phyloP scores from a whole-genome alignment of 2,113 vertebrate genomes.

The Choloepus hoffmanni region DNA sequence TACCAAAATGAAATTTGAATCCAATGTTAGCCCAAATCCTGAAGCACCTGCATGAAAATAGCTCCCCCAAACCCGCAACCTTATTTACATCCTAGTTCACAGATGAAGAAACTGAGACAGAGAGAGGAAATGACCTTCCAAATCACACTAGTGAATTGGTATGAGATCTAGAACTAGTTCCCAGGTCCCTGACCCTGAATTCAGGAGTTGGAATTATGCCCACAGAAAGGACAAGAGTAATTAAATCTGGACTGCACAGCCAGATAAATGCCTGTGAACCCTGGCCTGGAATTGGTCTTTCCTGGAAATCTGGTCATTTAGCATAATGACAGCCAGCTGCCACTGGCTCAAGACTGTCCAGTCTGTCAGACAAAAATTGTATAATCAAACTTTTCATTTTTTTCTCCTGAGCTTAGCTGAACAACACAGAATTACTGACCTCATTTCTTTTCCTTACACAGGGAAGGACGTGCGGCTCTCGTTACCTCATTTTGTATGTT shows the following conservation, averaged over 20 bases:
- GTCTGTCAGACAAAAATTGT: neutral
- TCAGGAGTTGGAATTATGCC: neutral
- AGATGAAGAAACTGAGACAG: slow-evolving; percentile 18
- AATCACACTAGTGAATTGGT: neutral
- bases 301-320: neutral
- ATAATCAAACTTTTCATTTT: neutral
- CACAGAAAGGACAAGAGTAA: neutral
- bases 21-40: neutral
- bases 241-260: neutral
- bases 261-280: neutral
- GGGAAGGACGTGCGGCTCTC: slow-evolving; percentile 90
- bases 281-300: neutral
- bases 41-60: slow-evolving; percentile 2
- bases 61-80: neutral
- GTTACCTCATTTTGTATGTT: slow-evolving; percentile 91
- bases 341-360: neutral
- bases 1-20: slow-evolving; percentile 1
- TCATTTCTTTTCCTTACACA: slow-evolving; percentile 71
- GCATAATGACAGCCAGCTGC: neutral
- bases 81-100: neutral
- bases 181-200: neutral
- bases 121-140: neutral
- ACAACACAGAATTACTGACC: neutral
- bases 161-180: neutral
- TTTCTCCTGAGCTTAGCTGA: neutral